These are phyloP conservation scores for Rhaphigaster nebulosa DNA, from an alignment of 2,888 invertebrate genomes.

Conservation along the genomic window DNA sequence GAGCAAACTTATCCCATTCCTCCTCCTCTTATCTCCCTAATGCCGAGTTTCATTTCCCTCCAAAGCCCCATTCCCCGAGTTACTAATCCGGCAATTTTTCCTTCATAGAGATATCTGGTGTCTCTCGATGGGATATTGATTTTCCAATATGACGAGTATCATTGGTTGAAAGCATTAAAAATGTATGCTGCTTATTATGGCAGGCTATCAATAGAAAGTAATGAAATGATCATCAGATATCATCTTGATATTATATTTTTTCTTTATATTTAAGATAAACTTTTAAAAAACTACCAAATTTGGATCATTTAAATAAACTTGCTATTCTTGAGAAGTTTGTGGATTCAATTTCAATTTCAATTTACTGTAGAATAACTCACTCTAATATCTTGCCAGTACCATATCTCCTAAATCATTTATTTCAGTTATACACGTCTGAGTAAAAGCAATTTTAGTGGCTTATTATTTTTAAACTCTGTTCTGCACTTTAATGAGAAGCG, in stretches of 20 bases:
- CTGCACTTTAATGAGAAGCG: not conserved
- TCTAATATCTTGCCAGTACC: not conserved
- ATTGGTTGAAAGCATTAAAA: not conserved
- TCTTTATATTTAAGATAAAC: too few relatives aligned
- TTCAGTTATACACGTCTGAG: not conserved
- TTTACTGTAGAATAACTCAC: not conserved
- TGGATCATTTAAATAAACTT: too few relatives aligned
- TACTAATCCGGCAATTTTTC: not conserved
- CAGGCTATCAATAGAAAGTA: too few relatives aligned
- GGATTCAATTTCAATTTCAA: not conserved
- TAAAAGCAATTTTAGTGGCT: not conserved
- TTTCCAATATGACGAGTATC: not conserved
- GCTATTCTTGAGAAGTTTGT: too few relatives aligned
- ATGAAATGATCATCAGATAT: too few relatives aligned
- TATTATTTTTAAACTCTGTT: not conserved
- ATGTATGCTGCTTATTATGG: too few relatives aligned
- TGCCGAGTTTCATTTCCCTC: slow-evolving; percentile 3
- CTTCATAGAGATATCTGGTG: not conserved
- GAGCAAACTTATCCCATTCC: not conserved
- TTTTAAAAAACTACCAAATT: too few relatives aligned
- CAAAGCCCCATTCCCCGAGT: not conserved
- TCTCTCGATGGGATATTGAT: not conserved
- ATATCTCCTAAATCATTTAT: not conserved
- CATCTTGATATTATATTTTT: too few relatives aligned
- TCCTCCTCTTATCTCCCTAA: slow-evolving; percentile 1